Base-by-base conservation (phyloP, 2,113 vertebrate species). In the Aspiorhynchus laticeps region DNA sequence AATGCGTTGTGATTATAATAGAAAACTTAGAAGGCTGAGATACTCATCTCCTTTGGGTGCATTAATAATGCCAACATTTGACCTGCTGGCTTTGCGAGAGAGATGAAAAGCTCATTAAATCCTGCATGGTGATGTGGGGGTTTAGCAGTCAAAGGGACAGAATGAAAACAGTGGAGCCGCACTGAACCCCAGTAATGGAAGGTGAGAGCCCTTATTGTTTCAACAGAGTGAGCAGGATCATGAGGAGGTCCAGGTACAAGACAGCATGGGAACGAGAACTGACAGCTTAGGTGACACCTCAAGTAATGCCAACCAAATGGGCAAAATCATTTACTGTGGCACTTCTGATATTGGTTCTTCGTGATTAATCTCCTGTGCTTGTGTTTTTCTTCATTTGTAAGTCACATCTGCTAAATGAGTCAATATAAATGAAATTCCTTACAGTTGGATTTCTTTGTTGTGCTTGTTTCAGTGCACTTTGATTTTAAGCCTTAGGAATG, bases 171-270 rank as follows among this genome's bases (percentile, higher is more conserved):
- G 31, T 61, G 5, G 73, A 76, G 85, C 31, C 59, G 26, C 63
- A 26, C 33, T 2, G 80, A 80, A 86, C 83, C 88, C 14, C 31
- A 48, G 85, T 89, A 89, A 92, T 89, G 74, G 88, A 86, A 90
- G 87, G 87, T 83, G 86, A 87, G 77, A 88, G 21, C n/a, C 59
- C 67, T 80, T 84, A 38, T 31, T 31, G 28, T 89, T 92, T 91
- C 85, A 84, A 59, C 61, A 59, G 14, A 78, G 84, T 86, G 89
- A 88, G 87, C 88, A 89, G 81, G 43, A 53, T 1, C 46, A 59
- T 83, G 85, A 75, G 77, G 19, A 51, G 41, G 63, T 73, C 48
- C 67, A 56, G 26, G 24, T 33, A 36, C 3, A 28, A 36, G 67
- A 56, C 19, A 8, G 10, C 46, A n/a, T 84, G 88, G 87, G 67